A percentile compares a stretch with the other conserved stretches of the same genome.
Evolutionary conservation across 2,113 vertebrate species (phyloP).

Genomic region (Actinemys pallida): DNA sequence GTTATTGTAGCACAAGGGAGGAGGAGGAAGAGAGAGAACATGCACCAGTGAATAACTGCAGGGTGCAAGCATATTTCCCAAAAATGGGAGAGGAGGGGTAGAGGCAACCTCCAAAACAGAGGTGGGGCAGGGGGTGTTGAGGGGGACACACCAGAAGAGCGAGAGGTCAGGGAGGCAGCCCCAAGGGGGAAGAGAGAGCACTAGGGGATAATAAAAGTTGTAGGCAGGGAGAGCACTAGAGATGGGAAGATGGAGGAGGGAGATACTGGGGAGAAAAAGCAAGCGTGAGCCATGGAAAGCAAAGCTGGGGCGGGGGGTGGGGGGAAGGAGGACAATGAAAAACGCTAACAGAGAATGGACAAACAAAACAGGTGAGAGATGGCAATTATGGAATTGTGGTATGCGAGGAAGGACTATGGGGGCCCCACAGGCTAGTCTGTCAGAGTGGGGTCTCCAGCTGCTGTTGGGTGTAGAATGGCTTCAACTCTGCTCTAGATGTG

Average conservation of each 20-base stretch:
- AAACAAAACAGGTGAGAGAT: background rate
- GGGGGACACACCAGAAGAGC: background rate
- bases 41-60: background rate
- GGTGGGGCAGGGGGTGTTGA: background rate
- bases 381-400: background rate
- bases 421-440: background rate
- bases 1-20: background rate
- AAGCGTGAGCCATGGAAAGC: background rate
- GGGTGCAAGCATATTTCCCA: background rate
- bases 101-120: background rate
- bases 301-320: accelerated
- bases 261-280: background rate
- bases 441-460: background rate
- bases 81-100: background rate
- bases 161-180: background rate
- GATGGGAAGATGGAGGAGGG: background rate
- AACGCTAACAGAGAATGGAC: background rate
- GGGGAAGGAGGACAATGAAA: background rate
- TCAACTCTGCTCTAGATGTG: background rate
- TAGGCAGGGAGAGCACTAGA: background rate
- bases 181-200: background rate
- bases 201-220: background rate
- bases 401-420: background rate
- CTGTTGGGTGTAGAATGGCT: background rate
- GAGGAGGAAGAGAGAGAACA: background rate